Percentiles rank a stretch among this genome's conserved stretches.
phyloP scores from a whole-genome alignment of 2,113 vertebrate species.

The Heterocephalus glaber region DNA sequence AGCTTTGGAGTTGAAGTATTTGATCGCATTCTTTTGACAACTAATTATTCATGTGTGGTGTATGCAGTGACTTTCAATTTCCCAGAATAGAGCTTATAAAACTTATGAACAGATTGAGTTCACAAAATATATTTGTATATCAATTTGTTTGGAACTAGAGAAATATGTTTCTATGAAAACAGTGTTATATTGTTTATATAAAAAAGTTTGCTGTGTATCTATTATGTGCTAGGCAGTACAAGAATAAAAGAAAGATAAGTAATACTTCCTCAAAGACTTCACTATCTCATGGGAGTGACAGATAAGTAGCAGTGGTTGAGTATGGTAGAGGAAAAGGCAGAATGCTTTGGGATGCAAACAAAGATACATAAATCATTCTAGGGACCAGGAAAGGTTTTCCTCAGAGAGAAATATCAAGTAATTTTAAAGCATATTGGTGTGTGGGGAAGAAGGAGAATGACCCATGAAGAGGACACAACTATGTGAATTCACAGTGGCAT shows the following conservation, averaged over 20 bases:
- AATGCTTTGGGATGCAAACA: neutral
- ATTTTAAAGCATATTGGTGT: conserved; percentile 31
- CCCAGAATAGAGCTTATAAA: conserved; percentile 57
- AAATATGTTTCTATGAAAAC: conserved; percentile 65
- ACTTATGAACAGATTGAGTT: conserved; percentile 67
- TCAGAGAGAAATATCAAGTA: neutral
- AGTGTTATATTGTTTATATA: conserved; percentile 65
- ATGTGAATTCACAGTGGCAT: neutral
- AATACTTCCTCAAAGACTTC: conserved; percentile 27
- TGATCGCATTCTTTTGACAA: conserved; percentile 61
- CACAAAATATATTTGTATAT: conserved; percentile 67
- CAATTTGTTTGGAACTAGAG: conserved; percentile 66
- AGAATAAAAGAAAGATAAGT: conserved; percentile 42
- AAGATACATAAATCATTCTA: neutral
- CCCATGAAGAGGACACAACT: neutral
- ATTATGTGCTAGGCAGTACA: conserved; percentile 35
- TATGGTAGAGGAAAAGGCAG: neutral
- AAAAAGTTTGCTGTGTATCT: conserved; percentile 42
- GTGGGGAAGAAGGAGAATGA: neutral
- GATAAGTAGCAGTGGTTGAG: neutral
- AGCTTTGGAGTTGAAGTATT: conserved; percentile 41
- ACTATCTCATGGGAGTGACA: neutral
- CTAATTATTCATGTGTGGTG: conserved; percentile 61
- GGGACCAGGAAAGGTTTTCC: neutral
- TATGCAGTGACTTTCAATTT: conserved; percentile 66